phyloP scores from a whole-genome alignment of 2,888 invertebrate species.

The Eurytoma californica region DNA sequence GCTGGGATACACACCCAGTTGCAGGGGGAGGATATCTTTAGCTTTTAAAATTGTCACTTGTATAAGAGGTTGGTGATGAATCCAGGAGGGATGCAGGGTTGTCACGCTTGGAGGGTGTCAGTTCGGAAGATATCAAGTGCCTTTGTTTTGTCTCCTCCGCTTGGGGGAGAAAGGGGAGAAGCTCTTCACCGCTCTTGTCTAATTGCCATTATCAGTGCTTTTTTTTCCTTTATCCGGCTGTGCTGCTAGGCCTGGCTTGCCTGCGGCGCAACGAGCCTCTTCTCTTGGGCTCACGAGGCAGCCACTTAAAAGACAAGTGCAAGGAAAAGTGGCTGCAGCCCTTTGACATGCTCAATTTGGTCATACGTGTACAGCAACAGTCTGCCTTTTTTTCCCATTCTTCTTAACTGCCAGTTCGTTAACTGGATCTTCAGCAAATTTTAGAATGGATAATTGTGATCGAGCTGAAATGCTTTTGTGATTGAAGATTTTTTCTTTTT shows the following conservation, averaged over 20 bases:
- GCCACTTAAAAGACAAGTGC: conserved; percentile 22
- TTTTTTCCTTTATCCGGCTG: conserved; percentile 13
- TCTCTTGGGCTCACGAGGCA: neutral
- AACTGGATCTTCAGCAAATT: neutral
- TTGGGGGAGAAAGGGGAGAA: neutral
- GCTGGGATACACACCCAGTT: neutral
- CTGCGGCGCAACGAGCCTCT: conserved; percentile 7
- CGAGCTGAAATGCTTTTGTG: too few relatives aligned
- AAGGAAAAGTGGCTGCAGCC: conserved; percentile 5
- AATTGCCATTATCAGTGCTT: conserved; percentile 37
- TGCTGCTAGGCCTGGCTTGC: neutral
- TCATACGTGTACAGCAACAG: neutral
- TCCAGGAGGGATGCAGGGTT: neutral
- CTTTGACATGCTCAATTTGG: conserved; percentile 32
- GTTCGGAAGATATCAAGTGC: neutral
- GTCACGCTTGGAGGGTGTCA: neutral
- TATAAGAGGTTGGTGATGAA: too few relatives aligned
- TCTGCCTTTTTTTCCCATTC: neutral
- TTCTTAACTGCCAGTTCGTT: neutral
- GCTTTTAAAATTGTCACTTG: too few relatives aligned
- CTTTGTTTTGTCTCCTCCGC: neutral
- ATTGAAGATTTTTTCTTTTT: too few relatives aligned
- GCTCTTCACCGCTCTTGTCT: conserved; percentile 1
- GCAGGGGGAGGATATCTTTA: neutral
- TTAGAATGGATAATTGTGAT: neutral